A percentile compares a stretch with the other conserved stretches of the same genome.
Evolutionary conservation across 2,113 vertebrate species (phyloP).

Genomic region (Poecilia latipinna): DNA sequence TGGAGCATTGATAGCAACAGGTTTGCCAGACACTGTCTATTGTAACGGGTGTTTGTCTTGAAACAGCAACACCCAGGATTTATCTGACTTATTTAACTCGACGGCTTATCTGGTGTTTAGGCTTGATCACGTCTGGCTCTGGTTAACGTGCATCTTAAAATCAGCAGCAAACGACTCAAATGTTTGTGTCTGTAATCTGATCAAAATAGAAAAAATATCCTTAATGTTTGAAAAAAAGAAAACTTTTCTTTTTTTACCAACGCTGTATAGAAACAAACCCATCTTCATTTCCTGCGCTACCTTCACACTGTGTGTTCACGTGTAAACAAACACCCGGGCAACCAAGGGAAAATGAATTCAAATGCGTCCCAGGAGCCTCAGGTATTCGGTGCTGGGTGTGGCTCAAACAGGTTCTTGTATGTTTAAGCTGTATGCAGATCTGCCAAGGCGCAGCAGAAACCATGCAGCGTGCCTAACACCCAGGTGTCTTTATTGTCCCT

Average conservation of each 20-base stretch:
- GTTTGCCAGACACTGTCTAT: no score
- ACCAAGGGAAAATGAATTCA: conserved; percentile 1
- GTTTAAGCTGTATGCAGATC: conserved; percentile 58
- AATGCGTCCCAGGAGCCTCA: not conserved
- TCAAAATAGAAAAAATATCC: not conserved
- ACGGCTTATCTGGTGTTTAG: not conserved
- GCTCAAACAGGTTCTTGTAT: conserved; percentile 63
- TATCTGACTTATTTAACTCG: not conserved
- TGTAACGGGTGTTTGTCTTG: not conserved
- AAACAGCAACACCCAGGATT: not conserved
- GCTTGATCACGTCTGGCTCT: not conserved
- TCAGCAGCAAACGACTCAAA: not conserved
- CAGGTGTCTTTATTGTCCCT: not conserved
- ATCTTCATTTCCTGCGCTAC: not conserved
- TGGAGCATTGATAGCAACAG: no score
- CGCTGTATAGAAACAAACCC: conserved; percentile 22
- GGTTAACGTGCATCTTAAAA: not conserved
- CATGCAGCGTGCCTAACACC: conserved; percentile 5
- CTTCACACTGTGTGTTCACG: not conserved
- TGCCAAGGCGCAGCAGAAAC: conserved; percentile 23
- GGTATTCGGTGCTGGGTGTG: conserved; percentile 38
- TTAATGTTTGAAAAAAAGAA: no score
- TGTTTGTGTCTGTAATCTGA: not conserved
- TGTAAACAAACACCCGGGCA: conserved; percentile 8
- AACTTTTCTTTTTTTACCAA: not conserved